A percentile compares a stretch with the other conserved stretches of the same genome.
Evolutionary conservation across 2,888 invertebrate genomes (phyloP).

Genomic region (Drosophila neoperkinsi): DNA sequence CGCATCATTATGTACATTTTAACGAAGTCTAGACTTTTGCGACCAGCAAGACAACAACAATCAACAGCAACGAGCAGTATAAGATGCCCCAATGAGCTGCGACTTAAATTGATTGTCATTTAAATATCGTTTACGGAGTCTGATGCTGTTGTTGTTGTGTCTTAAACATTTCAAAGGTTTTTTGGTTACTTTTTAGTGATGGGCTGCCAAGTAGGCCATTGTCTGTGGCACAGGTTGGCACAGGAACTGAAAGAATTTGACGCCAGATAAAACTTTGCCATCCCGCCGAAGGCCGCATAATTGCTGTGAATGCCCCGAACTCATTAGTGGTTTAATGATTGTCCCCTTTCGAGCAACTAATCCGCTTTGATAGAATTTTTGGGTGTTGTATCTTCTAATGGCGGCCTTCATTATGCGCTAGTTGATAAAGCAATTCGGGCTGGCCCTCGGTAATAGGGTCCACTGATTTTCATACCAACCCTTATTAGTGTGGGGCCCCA

Average conservation of each 20-base stretch:
- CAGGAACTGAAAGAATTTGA: conserved; percentile 33
- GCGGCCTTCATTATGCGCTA: conserved; percentile 67
- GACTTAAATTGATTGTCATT: conserved; percentile 47
- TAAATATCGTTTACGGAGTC: conserved; percentile 53
- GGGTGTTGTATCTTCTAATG: conserved; percentile 69
- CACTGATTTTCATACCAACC: conserved; percentile 9
- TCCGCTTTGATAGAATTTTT: conserved; percentile 69
- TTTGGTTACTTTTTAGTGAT: conserved; percentile 48
- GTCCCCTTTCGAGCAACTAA: conserved; percentile 33
- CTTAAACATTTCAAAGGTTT: conserved; percentile 63
- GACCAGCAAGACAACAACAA: conserved; percentile 34
- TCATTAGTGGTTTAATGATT: conserved; percentile 70
- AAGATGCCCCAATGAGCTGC: conserved; percentile 54
- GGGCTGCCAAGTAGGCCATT: conserved; percentile 19
- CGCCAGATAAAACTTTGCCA: conserved; percentile 45
- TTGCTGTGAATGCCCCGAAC: conserved; percentile 64
- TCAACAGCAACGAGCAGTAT: conserved; percentile 9
- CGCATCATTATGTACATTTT: conserved; percentile 53
- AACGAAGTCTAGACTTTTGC: conserved; percentile 69
- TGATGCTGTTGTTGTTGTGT: conserved; percentile 15
- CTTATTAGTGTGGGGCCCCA: background rate
- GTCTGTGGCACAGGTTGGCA: conserved; percentile 15
- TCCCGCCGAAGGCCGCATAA: conserved; percentile 54
- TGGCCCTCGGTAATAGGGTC: conserved; percentile 13
- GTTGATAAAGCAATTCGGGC: conserved; percentile 41